Base-by-base conservation (phyloP, 2,888 invertebrate species). In the Leuctra nigra region DNA sequence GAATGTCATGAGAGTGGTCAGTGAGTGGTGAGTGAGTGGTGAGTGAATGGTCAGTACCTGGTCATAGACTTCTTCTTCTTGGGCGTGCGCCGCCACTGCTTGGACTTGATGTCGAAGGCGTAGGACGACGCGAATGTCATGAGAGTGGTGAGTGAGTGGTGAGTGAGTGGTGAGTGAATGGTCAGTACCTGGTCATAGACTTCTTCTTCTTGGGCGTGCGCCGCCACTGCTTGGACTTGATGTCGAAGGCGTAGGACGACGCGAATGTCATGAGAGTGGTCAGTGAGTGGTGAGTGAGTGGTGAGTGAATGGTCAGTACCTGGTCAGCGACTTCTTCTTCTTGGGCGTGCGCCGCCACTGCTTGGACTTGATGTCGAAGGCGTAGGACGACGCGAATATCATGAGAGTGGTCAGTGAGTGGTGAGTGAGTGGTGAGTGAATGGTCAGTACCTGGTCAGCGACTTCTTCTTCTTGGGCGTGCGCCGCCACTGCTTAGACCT, bases 401-500 rank as follows among this genome's bases (percentile, higher is more conserved):
- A 87, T 83, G 1, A 79, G 56, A 13, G 47, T n/a, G n/a, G n/a
- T n/a, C n/a, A n/a, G n/a, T n/a, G n/a, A n/a, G n/a, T n/a, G n/a
- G n/a, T n/a, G n/a, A n/a, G n/a, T n/a, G n/a, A n/a, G n/a, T n/a
- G n/a, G n/a, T n/a, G n/a, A n/a, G n/a, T n/a, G n/a, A n/a, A n/a
- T n/a, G n/a, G n/a, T n/a, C n/a, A n/a, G n/a, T 79, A 72, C 72
- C 63, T 70, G 54, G 63, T 61, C 2, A 72, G 41, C 59, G 67
- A 62, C 52, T 54, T 67, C 25, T 73, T 77, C 36, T 75, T 76
- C 2, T 73, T 75, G 0, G 84, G 84, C 11, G 78, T 81, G 46
- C 84, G 73, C 11, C 86, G 76, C 93, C 93, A 94, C 63, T 85
- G 71, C 68, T 91, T 89, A 1, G 86, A 85, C 66, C 81, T 83